phyloP scores from a whole-genome alignment of 2,797 vertebrate species.

The Steatocranus sp. region DNA sequence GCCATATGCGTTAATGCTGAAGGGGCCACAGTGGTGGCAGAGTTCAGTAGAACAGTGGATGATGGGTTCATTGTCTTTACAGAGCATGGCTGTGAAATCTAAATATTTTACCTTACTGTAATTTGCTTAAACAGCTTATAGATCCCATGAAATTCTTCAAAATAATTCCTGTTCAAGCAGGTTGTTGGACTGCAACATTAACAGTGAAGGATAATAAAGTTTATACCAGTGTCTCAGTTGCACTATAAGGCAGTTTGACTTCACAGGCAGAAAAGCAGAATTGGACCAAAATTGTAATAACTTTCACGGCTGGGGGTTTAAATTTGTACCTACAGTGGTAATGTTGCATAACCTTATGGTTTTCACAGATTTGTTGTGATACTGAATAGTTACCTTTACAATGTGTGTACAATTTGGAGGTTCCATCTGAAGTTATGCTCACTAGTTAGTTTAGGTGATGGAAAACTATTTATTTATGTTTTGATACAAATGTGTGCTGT shows the following conservation, averaged over 20 bases:
- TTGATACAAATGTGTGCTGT: rapidly evolving
- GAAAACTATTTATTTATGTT: not conserved
- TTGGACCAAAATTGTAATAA: not conserved
- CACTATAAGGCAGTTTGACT: not conserved
- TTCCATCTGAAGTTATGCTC: not conserved
- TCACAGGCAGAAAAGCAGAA: not conserved
- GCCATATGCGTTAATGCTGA: conserved; percentile 63
- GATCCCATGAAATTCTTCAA: not conserved
- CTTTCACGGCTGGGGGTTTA: not conserved
- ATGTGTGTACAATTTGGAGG: not conserved
- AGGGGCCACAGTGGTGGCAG: conserved; percentile 13
- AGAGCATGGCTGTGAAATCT: not conserved
- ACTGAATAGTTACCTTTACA: not conserved
- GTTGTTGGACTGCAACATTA: not conserved
- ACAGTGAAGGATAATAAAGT: not conserved
- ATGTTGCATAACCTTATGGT: not conserved
- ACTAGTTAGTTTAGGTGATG: not conserved
- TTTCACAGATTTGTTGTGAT: not conserved
- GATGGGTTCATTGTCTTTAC: conserved; percentile 10
- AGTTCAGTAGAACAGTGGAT: not conserved
- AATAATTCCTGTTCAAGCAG: not conserved
- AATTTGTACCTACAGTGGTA: not conserved
- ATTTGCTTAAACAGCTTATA: not conserved
- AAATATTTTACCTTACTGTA: not conserved
- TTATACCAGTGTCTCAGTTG: not conserved